Base-by-base conservation (phyloP, 2,888 invertebrate species). In the Lysandra coridon region DNA sequence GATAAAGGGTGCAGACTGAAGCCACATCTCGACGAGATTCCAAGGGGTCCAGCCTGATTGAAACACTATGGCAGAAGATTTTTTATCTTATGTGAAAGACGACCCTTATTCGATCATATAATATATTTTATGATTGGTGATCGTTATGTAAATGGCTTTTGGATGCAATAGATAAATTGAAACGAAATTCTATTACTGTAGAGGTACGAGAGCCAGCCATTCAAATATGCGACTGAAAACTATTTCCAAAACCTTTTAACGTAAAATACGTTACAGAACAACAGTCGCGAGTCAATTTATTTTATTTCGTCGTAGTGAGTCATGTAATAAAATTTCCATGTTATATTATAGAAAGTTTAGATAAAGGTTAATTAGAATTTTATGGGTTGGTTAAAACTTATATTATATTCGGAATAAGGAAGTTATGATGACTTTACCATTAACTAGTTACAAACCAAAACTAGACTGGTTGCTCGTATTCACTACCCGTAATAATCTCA, bases 171-270 rank as follows among this genome's bases (percentile, higher is more conserved):
- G 64, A 64, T 30, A 30, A 64, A 64, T 64, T 64, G 64, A 64
- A 64, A 64, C 64, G 30, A 64, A 23, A 64, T 30, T 64, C 64
- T 10, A 64, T 64, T 64, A 64, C 64, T 30, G 30, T 30, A 64
- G 12, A 30, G 12, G 64, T 64, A 64, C 64, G 12, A 64, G 64
- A 64, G 12, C 30, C 7, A 64, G 10, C 23, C 12, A 30, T 30
- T 64, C 23, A 64, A 64, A 64, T 64, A 30, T 64, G 64, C 64
- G 12, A 64, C 64, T 64, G 64, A 30, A 64, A 64, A 64, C 30
- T 64, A 64, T 64, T 64, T 64, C 62, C 64, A 64, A 64, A 64
- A 64, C 64, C 23, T 64, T 64, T 30, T 64, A 30, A 64, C 30
- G 12, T 64, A 30, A 30, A 64, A 30, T 30, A 64, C 64, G 30